Base-by-base conservation (phyloP, 2,888 invertebrate species). In the Drosophila barbarae region DNA sequence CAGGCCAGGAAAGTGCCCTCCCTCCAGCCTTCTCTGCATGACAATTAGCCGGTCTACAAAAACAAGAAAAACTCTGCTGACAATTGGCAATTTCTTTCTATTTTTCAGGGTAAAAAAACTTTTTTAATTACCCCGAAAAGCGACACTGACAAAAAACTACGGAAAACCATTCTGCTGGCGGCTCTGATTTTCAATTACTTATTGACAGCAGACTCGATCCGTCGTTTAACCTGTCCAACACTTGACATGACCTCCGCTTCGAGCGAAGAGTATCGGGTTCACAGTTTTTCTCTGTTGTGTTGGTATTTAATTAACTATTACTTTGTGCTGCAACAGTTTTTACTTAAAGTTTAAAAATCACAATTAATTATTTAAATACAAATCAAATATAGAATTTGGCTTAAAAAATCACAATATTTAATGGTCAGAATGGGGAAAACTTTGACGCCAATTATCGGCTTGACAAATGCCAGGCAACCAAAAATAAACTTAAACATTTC, bases 101-200 rank as follows among this genome's bases (percentile, higher is more conserved):
- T 58, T 63, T 63, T 61, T 44, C 59, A 35, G 42, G 23, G 76
- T 67, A 26, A 74, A 78, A 83, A 79, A 80, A 83, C 44, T 80
- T 79, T 83, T 80, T 80, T 80, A 80, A 80, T 80, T 80, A 80
- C 81, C 77, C 55, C 67, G 50, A 56, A 69, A 67, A 53, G 68
- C 42, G 47, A 42, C 65, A 59, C 35, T 49, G 53, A 18, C 41
- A 49, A 67, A 53, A 57, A 59, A 38, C 58, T 44, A 36, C 34
- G 13, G 32, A 5, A 56, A 47, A 54, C 23, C 51, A 35, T 42
- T 28, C 30, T 42, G 63, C 55, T 69, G 60, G 36, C 52, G 63
- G 64, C 59, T 65, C 67, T 57, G 73, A 74, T 66, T 77, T 80
- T 80, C 76, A 80, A 80, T 80, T 80, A 80, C 80, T 74, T 76